Percentiles rank a stretch among this genome's conserved stretches.
phyloP scores from a whole-genome alignment of 1,140 invertebrate genomes.

The Drosophila triauraria region DNA sequence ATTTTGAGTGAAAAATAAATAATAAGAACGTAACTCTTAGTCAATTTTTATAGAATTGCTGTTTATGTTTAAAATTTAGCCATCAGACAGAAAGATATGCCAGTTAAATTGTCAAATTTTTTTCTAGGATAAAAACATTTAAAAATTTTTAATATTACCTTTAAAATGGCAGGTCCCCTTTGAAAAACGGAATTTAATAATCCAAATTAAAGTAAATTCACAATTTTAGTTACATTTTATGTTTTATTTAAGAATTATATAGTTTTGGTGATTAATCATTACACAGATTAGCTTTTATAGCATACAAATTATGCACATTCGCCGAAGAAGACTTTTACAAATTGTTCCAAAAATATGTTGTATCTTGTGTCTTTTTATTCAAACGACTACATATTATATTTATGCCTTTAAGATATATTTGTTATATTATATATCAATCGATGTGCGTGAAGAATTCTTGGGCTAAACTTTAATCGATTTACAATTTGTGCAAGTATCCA shows the following conservation, averaged over 20 bases:
- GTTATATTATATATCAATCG: slow-evolving; percentile 7
- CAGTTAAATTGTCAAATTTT: too few relatives aligned
- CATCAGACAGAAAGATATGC: too few relatives aligned
- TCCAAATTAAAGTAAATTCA: too few relatives aligned
- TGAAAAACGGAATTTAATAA: too few relatives aligned
- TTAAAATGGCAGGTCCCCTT: too few relatives aligned
- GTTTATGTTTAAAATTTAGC: too few relatives aligned
- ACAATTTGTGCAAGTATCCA: slow-evolving; percentile 36
- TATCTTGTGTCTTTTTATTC: slow-evolving; percentile 22
- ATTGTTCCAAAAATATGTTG: slow-evolving; percentile 37
- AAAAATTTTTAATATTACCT: too few relatives aligned
- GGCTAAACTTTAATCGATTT: slow-evolving; percentile 4
- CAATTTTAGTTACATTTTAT: slow-evolving; percentile 31
- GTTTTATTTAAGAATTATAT: slow-evolving; percentile 40
- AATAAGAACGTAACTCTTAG: too few relatives aligned
- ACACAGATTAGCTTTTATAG: slow-evolving; percentile 33
- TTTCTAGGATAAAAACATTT: too few relatives aligned
- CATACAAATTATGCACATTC: slow-evolving; percentile 35
- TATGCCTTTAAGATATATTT: neutral
- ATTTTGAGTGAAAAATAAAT: neutral
- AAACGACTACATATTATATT: slow-evolving; percentile 8
- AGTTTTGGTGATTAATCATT: slow-evolving; percentile 32
- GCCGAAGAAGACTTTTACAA: slow-evolving; percentile 20
- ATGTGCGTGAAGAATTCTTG: slow-evolving; percentile 15
- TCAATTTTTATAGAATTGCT: too few relatives aligned